Evolutionary conservation across 2,888 invertebrate genomes (phyloP), one percentile per base, ranked within the genome.

Genomic region (Diloba caeruleocephala): DNA sequence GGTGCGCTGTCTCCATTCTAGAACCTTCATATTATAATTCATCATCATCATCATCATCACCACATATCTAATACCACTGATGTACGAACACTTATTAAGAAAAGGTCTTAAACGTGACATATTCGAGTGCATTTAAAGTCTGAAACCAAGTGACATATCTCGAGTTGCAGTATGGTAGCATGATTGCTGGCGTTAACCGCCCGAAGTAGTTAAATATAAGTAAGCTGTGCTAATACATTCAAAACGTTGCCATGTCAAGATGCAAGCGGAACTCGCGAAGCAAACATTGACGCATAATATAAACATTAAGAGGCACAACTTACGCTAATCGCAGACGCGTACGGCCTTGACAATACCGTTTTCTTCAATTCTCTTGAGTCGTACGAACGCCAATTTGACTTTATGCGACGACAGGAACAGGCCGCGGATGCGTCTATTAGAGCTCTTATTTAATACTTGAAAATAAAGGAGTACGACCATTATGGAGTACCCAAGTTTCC

Each of bases 361-460:
- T 71, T 71, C 73, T 73, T 68, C 68, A 73, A 74, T 71, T 74
- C 64, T 57, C 67, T 63, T 62, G 39, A 44, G 60, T 49, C 62
- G 41, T 52, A 70, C 67, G 59, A 64, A 46, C 62, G 72, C 44
- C 70, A 68, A 62, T 77, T 73, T 72, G 62, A 50, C 49, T 66
- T 66, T 57, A 50, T 61, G 36, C 65, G 81, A 80, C 84, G 85
- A 84, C 89, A 79, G 87, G 86, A 86, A 84, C 85, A 62, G 45
- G 53, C 57, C 71, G 76, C 84, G 87, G 88, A 88, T 84, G 85
- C 78, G 57, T 71, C 80, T 75, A 88, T 87, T 87, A 78, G 69
- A 71, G 66, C 76, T 78, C 79, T 87, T 84, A 85, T 85, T 84
- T 87, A 83, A 82, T 88, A 85, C 82, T 84, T 83, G 79, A 85